A percentile compares a stretch with the other conserved stretches of the same genome.
Conservation (phyloP, 2,113 vertebrate genomes). For the Callithrix jacchus region DNA sequence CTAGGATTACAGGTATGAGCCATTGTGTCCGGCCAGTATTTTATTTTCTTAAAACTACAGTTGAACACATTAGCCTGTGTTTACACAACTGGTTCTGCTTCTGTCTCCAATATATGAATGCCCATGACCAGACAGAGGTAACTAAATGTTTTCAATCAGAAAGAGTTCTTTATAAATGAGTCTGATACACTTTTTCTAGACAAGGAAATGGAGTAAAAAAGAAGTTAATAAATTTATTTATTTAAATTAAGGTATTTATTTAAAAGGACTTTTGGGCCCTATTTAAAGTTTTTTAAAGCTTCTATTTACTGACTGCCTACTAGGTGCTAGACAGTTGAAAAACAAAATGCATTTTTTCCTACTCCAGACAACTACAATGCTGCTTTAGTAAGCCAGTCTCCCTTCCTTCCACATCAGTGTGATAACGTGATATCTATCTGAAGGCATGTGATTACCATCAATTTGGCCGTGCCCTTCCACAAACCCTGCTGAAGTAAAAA, state of each 20-base stretch:
- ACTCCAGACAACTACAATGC: background rate
- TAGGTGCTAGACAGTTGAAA: background rate
- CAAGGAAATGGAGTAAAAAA: background rate
- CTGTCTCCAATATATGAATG: background rate
- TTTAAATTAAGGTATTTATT: too few relatives aligned
- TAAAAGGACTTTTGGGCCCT: too few relatives aligned
- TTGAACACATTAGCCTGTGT: background rate
- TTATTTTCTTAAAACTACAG: background rate
- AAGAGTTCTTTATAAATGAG: background rate
- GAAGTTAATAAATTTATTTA: background rate
- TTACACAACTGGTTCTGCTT: background rate
- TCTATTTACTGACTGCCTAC: background rate
- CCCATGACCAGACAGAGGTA: background rate
- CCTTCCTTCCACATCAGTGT: background rate
- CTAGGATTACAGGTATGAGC: too few relatives aligned
- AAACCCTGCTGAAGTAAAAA: background rate
- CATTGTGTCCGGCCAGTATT: background rate
- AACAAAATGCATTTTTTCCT: background rate
- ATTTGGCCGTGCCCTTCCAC: background rate
- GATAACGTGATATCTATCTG: background rate
- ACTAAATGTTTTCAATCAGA: background rate
- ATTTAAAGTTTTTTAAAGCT: background rate
- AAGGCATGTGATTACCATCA: background rate
- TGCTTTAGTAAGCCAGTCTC: background rate
- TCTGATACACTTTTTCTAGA: background rate